phyloP scores from a whole-genome alignment of 92 coral and sea anemone genomes.

The Parazoanthus darwini region DNA sequence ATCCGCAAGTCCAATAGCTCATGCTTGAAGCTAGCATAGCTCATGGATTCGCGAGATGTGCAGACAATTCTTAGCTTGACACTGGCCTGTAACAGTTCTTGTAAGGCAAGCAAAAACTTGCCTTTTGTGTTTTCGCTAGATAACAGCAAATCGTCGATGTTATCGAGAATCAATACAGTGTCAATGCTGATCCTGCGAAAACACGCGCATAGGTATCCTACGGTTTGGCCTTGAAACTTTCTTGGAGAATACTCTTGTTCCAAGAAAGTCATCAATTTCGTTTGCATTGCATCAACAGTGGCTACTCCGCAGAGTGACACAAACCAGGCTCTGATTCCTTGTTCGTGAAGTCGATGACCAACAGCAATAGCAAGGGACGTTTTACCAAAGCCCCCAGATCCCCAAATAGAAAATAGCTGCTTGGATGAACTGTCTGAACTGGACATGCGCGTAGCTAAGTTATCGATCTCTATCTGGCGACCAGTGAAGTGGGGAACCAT shows the following conservation, averaged over 20 bases:
- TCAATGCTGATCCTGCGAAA: background rate
- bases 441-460: too few relatives aligned
- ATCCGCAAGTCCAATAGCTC: background rate
- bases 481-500: too few relatives aligned
- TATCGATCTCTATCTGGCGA: too few relatives aligned
- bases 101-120: background rate
- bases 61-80: background rate
- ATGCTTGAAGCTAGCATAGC: background rate
- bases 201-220: background rate
- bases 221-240: background rate
- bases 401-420: background rate
- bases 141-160: background rate
- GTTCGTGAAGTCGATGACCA: background rate
- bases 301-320: too few relatives aligned
- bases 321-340: too few relatives aligned
- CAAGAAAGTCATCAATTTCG: background rate
- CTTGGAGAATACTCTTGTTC: background rate
- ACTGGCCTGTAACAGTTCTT: too few relatives aligned
- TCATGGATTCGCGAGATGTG: conserved; percentile 4
- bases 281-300: background rate
- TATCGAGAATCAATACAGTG: background rate
- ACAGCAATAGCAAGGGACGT: background rate
- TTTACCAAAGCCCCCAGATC: background rate
- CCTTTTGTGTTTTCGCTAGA: background rate
- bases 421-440: background rate